Conservation (phyloP, 1,140 invertebrate genomes). For the Aphelinus atriplicis region DNA sequence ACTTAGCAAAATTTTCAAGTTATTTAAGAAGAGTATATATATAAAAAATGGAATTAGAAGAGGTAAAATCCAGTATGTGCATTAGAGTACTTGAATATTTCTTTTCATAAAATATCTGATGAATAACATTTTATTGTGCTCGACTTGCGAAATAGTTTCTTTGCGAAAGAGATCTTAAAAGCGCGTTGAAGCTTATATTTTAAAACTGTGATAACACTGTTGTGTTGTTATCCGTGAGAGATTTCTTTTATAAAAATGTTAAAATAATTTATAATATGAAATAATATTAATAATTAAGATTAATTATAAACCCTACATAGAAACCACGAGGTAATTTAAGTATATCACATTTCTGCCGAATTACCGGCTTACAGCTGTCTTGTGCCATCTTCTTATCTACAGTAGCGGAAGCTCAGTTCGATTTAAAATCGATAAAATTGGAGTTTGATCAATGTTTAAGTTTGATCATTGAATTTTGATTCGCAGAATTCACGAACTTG, state of each 20-base stretch:
- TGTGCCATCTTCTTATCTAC: conserved; percentile 14
- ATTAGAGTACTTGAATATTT: too few relatives aligned
- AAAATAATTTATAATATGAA: not conserved
- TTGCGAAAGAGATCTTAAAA: conserved; percentile 16
- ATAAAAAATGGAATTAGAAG: too few relatives aligned
- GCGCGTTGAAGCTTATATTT: conserved; percentile 2
- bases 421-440: conserved; percentile 8
- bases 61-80: too few relatives aligned
- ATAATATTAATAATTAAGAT: not conserved
- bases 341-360: conserved; percentile 26
- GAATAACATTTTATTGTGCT: not conserved
- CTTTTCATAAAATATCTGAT: too few relatives aligned
- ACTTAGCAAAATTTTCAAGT: too few relatives aligned
- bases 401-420: conserved; percentile 17
- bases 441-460: not conserved
- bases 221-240: conserved; percentile 16
- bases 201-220: conserved; percentile 4
- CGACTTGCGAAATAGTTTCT: conserved; percentile 3
- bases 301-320: conserved; percentile 18
- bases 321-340: conserved; percentile 19
- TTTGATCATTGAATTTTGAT: conserved; percentile 19
- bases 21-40: too few relatives aligned
- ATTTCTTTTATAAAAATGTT: not conserved
- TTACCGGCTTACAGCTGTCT: conserved; percentile 1
- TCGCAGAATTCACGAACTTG: conserved; percentile 62